Evolutionary conservation across 2,888 invertebrate genomes (phyloP), one percentile per base, ranked within the genome.

Genomic region (Marronus borbonicus): DNA sequence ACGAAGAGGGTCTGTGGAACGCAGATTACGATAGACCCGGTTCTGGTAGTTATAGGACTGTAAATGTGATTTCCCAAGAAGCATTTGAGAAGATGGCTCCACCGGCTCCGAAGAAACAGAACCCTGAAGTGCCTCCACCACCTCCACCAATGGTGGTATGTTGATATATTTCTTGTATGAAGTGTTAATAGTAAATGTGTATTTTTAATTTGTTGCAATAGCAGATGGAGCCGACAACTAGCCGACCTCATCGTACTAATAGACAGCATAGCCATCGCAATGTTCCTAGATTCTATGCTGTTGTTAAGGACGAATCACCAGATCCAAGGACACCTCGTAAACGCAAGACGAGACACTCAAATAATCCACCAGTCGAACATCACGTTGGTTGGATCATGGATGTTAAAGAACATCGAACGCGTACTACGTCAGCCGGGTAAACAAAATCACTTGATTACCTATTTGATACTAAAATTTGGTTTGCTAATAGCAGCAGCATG

Each of bases 361-460:
- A 92, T 83, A 97, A 98, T 90, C 98, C 98, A 65, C 98, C 98
- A 0, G 93, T 96, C 80, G 98, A 98, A 88, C 94, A 96, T 85
- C 97, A 98, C 86, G 96, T 99, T 55, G 99, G 99, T 20, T 99
- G 99, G 99, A 94, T 99, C 83, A 96, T 99, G 93, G 99, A 97
- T 88, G 93, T 94, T 4, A 94, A 94, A 86, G 96, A 96, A 85
- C 96, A 97, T 87, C 90, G 95, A 12, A 92, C 93, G 5, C 90
- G 96, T 77, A 95, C 95, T 20, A 93, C 93, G 76, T 95, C 95
- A 81, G 92, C 94, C 76, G 94, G 95, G 92, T 94, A 85, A 86
- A 52, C 7, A 2, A 55, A 17, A 55, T 55, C 14, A 44, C 12
- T 44, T 44, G 2, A 44, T 12, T 2, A 44, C 14, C n/a, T 17